These are phyloP conservation scores for Macrotrachela quadricornifera DNA, from an alignment of 1,140 invertebrate species.

Conservation along the genomic window DNA sequence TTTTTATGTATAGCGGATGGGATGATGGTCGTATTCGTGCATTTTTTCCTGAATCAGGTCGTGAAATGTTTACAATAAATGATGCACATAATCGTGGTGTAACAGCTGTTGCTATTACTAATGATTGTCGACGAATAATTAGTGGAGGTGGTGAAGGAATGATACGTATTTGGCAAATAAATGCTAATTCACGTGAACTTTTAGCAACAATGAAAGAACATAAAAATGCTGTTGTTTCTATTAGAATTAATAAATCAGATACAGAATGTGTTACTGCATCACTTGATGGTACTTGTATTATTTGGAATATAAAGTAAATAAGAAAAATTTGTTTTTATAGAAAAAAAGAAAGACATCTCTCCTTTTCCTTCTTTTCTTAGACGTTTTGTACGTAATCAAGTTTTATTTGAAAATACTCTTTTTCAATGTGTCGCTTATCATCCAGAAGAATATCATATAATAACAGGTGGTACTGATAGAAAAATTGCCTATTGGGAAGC, in stretches of 20 bases:
- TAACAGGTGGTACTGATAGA: constrained; percentile 64
- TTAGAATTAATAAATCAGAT: constrained; percentile 51
- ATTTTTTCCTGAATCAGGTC: constrained; percentile 57
- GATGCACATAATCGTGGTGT: constrained; percentile 68
- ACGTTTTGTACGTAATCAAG: constrained; percentile 45
- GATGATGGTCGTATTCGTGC: constrained; percentile 49
- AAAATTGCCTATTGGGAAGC: constrained; percentile 72
- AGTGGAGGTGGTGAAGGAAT: constrained; percentile 69
- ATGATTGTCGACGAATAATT: constrained; percentile 45
- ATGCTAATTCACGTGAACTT: constrained; percentile 9
- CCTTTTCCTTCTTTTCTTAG: no score
- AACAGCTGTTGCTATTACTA: constrained; percentile 49
- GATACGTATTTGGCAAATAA: constrained; percentile 26
- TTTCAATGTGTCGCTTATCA: constrained; percentile 59
- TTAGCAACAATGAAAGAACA: constrained; percentile 54
- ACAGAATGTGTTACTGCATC: constrained; percentile 60
- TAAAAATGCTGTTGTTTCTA: constrained; percentile 56
- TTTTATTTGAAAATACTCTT: constrained; percentile 64
- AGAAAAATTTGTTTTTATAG: background rate
- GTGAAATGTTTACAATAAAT: constrained; percentile 51
- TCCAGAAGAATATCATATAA: constrained; percentile 51
- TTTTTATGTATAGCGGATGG: constrained; percentile 42
- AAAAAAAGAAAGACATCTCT: background rate
- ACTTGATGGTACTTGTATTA: constrained; percentile 66
- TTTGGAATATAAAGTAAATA: constrained; percentile 52